Evolutionary conservation across 2,888 invertebrate genomes (phyloP), one percentile per base, ranked within the genome.

Genomic region (Eilema griseolum): DNA sequence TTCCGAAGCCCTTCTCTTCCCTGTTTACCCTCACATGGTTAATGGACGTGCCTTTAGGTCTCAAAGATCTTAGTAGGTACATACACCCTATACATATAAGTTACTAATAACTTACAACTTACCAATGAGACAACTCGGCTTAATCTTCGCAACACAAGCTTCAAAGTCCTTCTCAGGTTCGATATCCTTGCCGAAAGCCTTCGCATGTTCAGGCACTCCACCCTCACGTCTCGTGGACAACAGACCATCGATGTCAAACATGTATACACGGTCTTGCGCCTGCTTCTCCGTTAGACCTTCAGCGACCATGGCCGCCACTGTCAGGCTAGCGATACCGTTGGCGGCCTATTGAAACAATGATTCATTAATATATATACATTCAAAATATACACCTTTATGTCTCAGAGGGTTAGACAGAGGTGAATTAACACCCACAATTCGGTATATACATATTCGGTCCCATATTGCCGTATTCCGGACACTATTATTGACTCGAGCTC

Each of bases 211-310:
- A 0, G 97, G 97, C 0, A 97, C 94, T 46, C 95, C 96, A 11
- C 97, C 97, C 61, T 96, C 96, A 1, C 97, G 95, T 1, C 96
- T 95, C 78, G 90, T 92, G 0, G 98, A 98, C 74, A 99, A 92
- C 2, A 99, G 95, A 1, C 99, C 99, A 83, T 98, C 97, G 37
- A 99, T 97, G 86, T 99, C 99, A 82, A 98, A 97, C 98, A 99
- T 98, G 97, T 97, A 99, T 76, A 99, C 99, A 82, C 97, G 97
- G n/a, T 96, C 96, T 56, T 97, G 96, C 0, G 99, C 99, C 83
- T 99, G 98, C 83, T 95, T 91, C 77, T 92, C 89, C 0, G 96
- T 88, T 0, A 96, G 89, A 24, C 96, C 96, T 52, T 96, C 96
- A 14, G 97, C 96, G 68, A 97, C 96, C 98, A 99, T 98, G 0